These are phyloP conservation scores for Rhabdornis inornatus DNA, from an alignment of 2,113 vertebrate genomes.

Conservation along the genomic window DNA sequence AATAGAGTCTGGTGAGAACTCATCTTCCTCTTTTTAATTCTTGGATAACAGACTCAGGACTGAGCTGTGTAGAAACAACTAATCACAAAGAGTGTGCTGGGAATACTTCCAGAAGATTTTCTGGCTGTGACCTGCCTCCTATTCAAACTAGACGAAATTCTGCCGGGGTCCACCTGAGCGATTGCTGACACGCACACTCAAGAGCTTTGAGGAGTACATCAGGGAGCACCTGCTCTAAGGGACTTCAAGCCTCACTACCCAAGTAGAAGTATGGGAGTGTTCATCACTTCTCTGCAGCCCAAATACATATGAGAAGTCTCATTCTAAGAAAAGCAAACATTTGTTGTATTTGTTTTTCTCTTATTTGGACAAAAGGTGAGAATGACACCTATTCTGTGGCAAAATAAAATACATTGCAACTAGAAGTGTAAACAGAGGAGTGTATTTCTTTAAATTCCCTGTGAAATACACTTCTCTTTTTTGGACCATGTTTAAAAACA, in stretches of 20 bases:
- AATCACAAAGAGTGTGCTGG: background rate
- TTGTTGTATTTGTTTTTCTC: background rate
- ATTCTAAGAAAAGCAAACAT: background rate
- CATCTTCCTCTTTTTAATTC: background rate
- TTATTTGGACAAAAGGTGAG: background rate
- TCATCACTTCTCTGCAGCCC: background rate
- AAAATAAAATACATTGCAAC: background rate
- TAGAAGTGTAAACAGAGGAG: background rate
- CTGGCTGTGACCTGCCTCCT: background rate
- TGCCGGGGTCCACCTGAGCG: rapidly evolving
- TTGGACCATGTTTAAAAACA: background rate
- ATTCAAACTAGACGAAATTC: background rate
- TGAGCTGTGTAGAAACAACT: background rate
- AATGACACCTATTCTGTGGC: background rate
- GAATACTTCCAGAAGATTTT: background rate
- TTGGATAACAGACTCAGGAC: background rate
- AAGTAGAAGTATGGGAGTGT: background rate
- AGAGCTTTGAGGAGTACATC: background rate
- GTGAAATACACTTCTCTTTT: background rate
- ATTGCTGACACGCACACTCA: rapidly evolving
- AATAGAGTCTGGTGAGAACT: background rate
- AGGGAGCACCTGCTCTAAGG: background rate
- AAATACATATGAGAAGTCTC: background rate
- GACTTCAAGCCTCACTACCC: background rate
- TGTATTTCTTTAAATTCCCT: background rate